Base-by-base conservation (phyloP, 2,888 invertebrate species). In the Tachina lurida region DNA sequence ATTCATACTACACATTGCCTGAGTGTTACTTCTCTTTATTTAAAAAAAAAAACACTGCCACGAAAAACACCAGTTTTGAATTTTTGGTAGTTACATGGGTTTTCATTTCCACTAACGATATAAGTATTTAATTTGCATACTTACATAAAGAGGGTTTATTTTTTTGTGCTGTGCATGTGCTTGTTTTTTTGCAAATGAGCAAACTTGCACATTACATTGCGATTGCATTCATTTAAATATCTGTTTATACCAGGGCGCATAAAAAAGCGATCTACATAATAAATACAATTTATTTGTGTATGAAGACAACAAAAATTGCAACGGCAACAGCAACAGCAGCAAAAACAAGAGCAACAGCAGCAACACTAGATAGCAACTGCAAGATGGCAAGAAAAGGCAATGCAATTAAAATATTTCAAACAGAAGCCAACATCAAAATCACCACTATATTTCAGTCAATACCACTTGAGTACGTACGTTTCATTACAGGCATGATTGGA, bases 381-480 rank as follows among this genome's bases (percentile, higher is more conserved):
- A 62, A 41, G 43, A 62, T 12, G 54, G 0, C 39, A 47, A 47
- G 45, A 56, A 79, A 54, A 75, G 39, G 62, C 87, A 87, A 78
- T 84, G 89, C 91, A 91, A 91, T 91, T 91, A 90, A 91, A 91
- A 91, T 91, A 88, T 88, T 90, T 90, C 82, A 85, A 88, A 88
- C 88, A 87, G 87, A 87, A 87, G 83, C 86, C 83, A 86, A 87
- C 87, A 87, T 78, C 75, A 78, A 84, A 87, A 87, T 84, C 87
- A 87, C 87, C 86, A 87, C 86, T 54, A 68, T 54, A 62, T 68
- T 81, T 54, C 60, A 70, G 52, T 45, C 45, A 43, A 84, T 75
- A 56, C 7, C 65, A 60, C 62, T 54, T 65, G 63, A 80, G 17
- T 45, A 43, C 15, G 58, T 19, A 52, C n/a, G 45, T 56, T 60